These are phyloP conservation scores for Drosophila persimilis DNA, from an alignment of 1,140 invertebrate species.

Conservation along the genomic window DNA sequence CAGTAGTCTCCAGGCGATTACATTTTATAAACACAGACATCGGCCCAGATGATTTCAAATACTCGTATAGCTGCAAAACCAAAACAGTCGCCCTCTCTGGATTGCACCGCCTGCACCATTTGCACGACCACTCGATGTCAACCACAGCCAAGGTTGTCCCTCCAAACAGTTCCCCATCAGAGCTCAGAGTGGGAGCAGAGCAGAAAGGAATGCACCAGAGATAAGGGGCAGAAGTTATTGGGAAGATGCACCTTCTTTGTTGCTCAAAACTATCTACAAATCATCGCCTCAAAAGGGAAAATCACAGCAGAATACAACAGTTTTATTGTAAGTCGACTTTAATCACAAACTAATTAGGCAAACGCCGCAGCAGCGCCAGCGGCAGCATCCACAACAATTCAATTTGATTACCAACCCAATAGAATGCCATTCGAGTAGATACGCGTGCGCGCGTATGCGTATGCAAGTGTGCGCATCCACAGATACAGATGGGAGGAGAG, in stretches of 20 bases:
- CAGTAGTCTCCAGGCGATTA: conserved; percentile 56
- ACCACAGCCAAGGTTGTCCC: not conserved
- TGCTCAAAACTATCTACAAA: conserved; percentile 7
- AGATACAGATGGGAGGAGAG: conserved; percentile 11
- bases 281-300: conserved; percentile 10
- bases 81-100: conserved; percentile 56
- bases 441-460: conserved; percentile 1
- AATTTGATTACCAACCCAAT: conserved; percentile 59
- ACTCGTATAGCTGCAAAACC: conserved; percentile 25
- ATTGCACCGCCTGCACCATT: not conserved
- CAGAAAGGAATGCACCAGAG: conserved; percentile 1
- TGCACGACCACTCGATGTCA: not conserved
- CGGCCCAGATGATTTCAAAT: conserved; percentile 44
- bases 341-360: conserved; percentile 73
- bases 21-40: conserved; percentile 73
- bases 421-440: conserved; percentile 19
- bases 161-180: conserved; percentile 5
- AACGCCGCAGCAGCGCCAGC: conserved; percentile 15
- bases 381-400: conserved; percentile 20
- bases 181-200: conserved; percentile 5
- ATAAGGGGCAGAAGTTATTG: not conserved
- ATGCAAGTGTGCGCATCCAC: not conserved
- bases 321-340: conserved; percentile 54
- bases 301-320: not conserved
- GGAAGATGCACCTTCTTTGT: not conserved